Evolutionary conservation across 2,797 vertebrate genomes (phyloP), one percentile per base, ranked within the genome.

Genomic region (Echiichthys vipera): DNA sequence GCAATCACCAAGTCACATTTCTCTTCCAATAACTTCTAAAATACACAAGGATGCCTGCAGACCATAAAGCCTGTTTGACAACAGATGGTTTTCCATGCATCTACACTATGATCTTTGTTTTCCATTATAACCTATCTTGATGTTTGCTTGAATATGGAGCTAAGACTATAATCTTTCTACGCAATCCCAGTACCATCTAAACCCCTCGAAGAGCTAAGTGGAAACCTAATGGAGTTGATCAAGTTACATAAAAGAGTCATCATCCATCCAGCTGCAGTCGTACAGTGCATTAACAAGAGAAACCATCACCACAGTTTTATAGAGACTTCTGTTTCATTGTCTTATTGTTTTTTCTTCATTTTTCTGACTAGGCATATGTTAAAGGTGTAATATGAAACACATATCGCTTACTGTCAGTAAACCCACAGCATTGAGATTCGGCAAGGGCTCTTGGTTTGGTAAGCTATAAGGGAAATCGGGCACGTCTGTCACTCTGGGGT

Each of bases 201-300:
- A 51, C 42, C 42, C 39, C 25, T 34, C 9, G 30, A 17, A 45
- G 57, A 71, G 50, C 27, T 0, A 17, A 54, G 46, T 39, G 45
- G 40, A 67, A 80, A 39, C 51, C 40, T 11, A 0, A 8, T 51
- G 53, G 30, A 51, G 51, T 4, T 65, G 54, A 77, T 24, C 45
- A 29, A 37, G 49, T 81, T 76, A 59, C 58, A 61, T 59, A 63
- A 69, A n/a, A 0, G 37, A 24, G 55, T 25, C 30, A 36, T 42
- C 55, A 29, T 72, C 65, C 71, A 22, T 53, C 66, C 32, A 13
- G 30, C 12, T 17, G 18, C 29, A 4, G 3, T n/a, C n/a, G n/a
- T 37, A 25, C 53, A 18, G 58, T 11, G 34, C 25, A 32, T 64
- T 20, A 40, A 50, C 0, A 43, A 30, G 13, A 43, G 5, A 51